Evolutionary conservation across 2,888 invertebrate genomes (phyloP).

Genomic region (Ashinkailepas kermadecensis): DNA sequence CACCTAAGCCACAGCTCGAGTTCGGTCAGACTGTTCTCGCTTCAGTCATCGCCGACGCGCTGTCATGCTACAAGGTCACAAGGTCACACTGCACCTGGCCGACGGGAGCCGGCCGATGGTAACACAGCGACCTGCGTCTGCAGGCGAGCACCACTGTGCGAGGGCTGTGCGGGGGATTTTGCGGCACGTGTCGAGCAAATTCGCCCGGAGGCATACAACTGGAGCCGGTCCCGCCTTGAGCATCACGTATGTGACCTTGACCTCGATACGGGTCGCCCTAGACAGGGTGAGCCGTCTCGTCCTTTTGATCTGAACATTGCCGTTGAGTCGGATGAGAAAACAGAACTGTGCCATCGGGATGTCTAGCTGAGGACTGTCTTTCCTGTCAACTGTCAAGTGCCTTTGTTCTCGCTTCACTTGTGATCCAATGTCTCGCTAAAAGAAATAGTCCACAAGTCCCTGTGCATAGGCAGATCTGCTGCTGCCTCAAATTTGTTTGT

Average conservation of each 20-base stretch:
- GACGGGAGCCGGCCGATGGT: neutral
- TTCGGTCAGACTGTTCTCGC: too few relatives aligned
- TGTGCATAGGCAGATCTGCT: too few relatives aligned
- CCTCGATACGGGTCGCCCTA: neutral
- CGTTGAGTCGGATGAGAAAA: too few relatives aligned
- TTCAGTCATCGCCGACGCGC: too few relatives aligned
- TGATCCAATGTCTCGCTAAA: too few relatives aligned
- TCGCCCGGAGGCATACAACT: conserved; percentile 37
- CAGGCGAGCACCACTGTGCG: conserved; percentile 52
- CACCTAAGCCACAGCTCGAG: too few relatives aligned
- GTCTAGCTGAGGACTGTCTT: neutral
- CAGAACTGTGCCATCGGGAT: neutral
- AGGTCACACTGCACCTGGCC: too few relatives aligned
- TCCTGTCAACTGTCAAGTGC: too few relatives aligned
- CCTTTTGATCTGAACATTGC: neutral
- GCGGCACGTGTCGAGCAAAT: conserved; percentile 54
- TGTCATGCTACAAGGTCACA: too few relatives aligned
- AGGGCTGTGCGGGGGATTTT: conserved; percentile 66
- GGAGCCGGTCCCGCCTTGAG: conserved; percentile 29
- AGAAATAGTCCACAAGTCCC: too few relatives aligned
- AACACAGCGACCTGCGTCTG: conserved; percentile 32
- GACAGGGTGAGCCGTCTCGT: neutral
- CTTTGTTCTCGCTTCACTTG: too few relatives aligned
- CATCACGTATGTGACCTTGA: neutral
- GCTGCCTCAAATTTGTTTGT: too few relatives aligned